Base-by-base conservation (phyloP, 2,888 invertebrate species). In the Rotaria magnacalcarata region DNA sequence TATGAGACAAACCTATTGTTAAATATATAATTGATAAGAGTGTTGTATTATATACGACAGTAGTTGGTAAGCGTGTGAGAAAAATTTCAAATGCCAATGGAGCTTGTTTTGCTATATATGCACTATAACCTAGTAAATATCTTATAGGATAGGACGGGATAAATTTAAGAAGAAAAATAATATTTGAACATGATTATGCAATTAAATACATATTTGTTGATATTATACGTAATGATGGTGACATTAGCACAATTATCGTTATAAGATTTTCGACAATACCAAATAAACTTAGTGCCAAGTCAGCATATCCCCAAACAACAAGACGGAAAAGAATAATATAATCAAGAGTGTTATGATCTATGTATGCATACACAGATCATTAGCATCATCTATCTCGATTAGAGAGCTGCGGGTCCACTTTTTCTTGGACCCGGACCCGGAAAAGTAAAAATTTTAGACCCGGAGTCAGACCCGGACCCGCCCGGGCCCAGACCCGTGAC, bases 161-260 rank as follows among this genome's bases (percentile, higher is more conserved):
- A 60, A 60, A 60, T 60, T 27, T 60, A 60, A n/a, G n/a, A 60
- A 60, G 60, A 60, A 60, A 60, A 27, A 60, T 27, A n/a, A 60
- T 60, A 60, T 60, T 60, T 60, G 60, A 60, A 60, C 60, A 60
- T 27, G 60, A 60, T n/a, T 27, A n/a, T 60, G 60, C 60, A n/a
- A n/a, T 60, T 60, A 60, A 60, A 60, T 60, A 60, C n/a, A 60
- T 11, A 60, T 60, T 60, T 27, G 60, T 60, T 60, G 60, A 60
- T 60, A n/a, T 60, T n/a, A 27, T 60, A 10, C 60, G 60, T 27
- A 60, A n/a, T n/a, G 60, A 60, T 60, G 60, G n/a, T n/a, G 27
- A 60, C n/a, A 60, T 60, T 11, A 60, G 60, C 11, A 60, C 60
- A 10, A 60, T 3, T n/a, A 60, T 60, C 11, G 60, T 60, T 27